Evolutionary conservation across 1,140 invertebrate species (phyloP), one percentile per base, ranked within the genome.

Genomic region (Dendrolimus kikuchii): DNA sequence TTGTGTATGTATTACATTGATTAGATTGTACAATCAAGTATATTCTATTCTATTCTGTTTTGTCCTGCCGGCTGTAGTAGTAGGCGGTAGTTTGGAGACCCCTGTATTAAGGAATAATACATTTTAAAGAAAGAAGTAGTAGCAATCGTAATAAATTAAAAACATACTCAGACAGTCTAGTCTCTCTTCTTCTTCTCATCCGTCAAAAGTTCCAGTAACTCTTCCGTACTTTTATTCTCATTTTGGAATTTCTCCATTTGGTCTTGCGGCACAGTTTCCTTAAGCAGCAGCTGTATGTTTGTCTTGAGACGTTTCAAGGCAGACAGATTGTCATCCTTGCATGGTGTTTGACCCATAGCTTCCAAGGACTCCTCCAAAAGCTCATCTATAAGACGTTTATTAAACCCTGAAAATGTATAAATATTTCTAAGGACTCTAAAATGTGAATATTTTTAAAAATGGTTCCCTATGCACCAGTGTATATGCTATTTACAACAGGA

Each of bases 301-400:
- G 82, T 88, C 46, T 91, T 90, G 1, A 96, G 79, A 7, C 89
- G 83, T 47, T 91, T 90, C 6, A 91, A 85, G 7, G 91, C 90
- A 6, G 89, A 77, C 4, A 91, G 57, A 6, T 71, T 68, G 2
- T 81, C 69, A 56, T 90, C 89, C 42, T 86, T 88, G 49, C 90
- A 91, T 1, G 93, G 91, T 9, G 84, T 83, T 40, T 93, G 90
- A 2, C 93, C 93, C 48, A 94, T 94, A 6, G 91, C 89, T 62
- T 92, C 88, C 10, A 96, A 86, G 0, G 93, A 95, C 58, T 94
- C 93, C 38, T 92, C 88, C 1, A 96, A 88, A n/a, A 96, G 91
- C 49, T 95, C 92, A 70, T 96, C 94, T 57, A 96, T 95, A 4
- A 95, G 86, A 60, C 93, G 88, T 74, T 94, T 95, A 59, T 95